Conservation (phyloP, 2,888 invertebrate genomes). For the Altica lythri region DNA sequence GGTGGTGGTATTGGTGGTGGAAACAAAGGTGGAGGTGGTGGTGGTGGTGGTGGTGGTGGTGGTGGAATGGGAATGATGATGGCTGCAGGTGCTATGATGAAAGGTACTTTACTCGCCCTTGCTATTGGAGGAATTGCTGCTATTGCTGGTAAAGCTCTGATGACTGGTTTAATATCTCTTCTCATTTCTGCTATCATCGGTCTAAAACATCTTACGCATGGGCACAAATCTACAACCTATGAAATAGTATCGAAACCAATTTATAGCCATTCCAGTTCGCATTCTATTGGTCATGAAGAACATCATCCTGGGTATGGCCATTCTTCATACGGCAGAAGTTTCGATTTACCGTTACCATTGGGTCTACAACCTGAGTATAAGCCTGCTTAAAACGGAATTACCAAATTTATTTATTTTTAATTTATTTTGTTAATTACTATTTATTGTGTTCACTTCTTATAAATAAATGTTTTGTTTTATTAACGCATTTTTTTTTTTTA, state of each 20-base stretch:
- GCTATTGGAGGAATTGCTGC: slow-evolving; percentile 74
- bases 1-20: slow-evolving; percentile 50
- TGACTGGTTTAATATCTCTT: slow-evolving; percentile 81
- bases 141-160: slow-evolving; percentile 81
- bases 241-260: slow-evolving; percentile 84
- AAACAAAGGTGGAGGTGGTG: slow-evolving; percentile 53
- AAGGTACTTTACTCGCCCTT: slow-evolving; percentile 73
- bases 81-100: slow-evolving; percentile 63
- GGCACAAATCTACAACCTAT: slow-evolving; percentile 75
- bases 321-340: slow-evolving; percentile 63
- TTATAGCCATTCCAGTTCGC: slow-evolving; percentile 72
- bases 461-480: no score
- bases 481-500: no score
- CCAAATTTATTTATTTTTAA: slow-evolving; percentile 22
- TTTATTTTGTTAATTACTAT: slow-evolving; percentile 31
- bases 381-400: slow-evolving; percentile 64
- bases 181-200: slow-evolving; percentile 78
- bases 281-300: slow-evolving; percentile 70
- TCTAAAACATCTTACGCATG: slow-evolving; percentile 71
- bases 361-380: slow-evolving; percentile 62
- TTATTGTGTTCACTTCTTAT: slow-evolving; percentile 32
- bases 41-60: slow-evolving; percentile 62
- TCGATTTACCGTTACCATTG: slow-evolving; percentile 55
- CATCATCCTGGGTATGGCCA: slow-evolving; percentile 59
- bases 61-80: slow-evolving; percentile 57